phyloP scores from a whole-genome alignment of 2,113 vertebrate genomes.

The Sitta europaea region DNA sequence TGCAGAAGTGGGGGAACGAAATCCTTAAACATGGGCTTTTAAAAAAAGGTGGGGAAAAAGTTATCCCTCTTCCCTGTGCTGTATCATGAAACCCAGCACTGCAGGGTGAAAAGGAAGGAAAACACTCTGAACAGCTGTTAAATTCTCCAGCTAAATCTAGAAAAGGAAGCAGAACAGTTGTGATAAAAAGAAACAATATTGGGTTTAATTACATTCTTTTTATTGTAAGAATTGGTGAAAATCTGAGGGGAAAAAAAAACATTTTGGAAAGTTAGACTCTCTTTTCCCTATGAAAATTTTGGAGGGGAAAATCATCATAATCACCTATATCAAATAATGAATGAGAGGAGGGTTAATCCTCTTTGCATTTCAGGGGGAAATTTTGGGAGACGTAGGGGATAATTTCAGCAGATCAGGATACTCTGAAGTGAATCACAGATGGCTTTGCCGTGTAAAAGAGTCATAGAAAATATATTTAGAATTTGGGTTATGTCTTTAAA shows the following conservation, averaged over 20 bases:
- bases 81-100: background rate
- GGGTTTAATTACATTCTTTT: background rate
- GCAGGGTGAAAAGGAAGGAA: background rate
- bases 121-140: conserved; percentile 33
- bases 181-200: conserved; percentile 21
- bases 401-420: conserved; percentile 68
- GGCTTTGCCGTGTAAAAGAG: conserved; percentile 63
- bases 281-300: conserved; percentile 49
- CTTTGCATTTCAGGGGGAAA: conserved; percentile 42
- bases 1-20: background rate
- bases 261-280: conserved; percentile 50
- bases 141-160: conserved; percentile 18
- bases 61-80: background rate
- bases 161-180: conserved; percentile 38
- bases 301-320: conserved; percentile 39
- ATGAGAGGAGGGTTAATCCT: background rate
- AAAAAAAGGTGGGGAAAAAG: background rate
- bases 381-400: conserved; percentile 50
- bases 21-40: background rate
- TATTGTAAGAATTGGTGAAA: conserved; percentile 20
- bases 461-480: conserved; percentile 40
- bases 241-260: background rate
- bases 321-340: conserved; percentile 43
- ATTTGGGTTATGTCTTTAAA: conserved; percentile 32
- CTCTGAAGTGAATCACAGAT: conserved; percentile 61